Percentiles rank a stretch among this genome's conserved stretches.
phyloP scores from a whole-genome alignment of 2,113 vertebrate species.

The Psophia crepitans region DNA sequence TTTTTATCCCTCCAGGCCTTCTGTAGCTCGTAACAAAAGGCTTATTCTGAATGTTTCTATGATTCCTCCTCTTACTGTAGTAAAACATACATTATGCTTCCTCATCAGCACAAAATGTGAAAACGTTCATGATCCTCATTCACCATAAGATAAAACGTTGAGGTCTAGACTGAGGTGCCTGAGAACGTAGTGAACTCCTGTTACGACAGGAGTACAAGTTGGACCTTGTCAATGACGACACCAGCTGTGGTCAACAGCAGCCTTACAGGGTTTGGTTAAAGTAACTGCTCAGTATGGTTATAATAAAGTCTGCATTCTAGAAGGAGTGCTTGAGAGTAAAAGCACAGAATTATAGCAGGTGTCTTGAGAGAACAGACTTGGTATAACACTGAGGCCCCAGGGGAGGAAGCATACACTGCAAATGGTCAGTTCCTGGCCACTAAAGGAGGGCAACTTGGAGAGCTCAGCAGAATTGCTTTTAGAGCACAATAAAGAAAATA shows the following conservation, averaged over 20 bases:
- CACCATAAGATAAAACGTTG: rapidly evolving
- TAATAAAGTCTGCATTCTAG: background rate
- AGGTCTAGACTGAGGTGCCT: background rate
- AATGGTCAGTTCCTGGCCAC: background rate
- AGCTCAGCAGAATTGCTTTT: background rate
- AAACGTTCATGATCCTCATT: background rate
- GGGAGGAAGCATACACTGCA: background rate
- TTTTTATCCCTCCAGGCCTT: background rate
- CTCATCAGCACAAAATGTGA: background rate
- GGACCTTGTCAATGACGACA: background rate
- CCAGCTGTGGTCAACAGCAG: background rate
- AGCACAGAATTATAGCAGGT: background rate
- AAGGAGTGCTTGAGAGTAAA: background rate
- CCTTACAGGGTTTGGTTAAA: background rate
- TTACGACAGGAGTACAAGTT: background rate
- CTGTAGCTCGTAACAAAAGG: background rate
- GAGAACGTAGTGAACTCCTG: rapidly evolving
- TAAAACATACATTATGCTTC: background rate
- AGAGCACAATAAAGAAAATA: background rate
- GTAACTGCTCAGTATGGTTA: background rate
- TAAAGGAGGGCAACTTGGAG: background rate
- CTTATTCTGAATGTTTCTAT: background rate
- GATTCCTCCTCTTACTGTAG: background rate
- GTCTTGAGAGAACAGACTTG: background rate
- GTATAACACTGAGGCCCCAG: background rate